Evolutionary conservation across 1,140 invertebrate genomes (phyloP).

Genomic region (Drosophila tsacasi): DNA sequence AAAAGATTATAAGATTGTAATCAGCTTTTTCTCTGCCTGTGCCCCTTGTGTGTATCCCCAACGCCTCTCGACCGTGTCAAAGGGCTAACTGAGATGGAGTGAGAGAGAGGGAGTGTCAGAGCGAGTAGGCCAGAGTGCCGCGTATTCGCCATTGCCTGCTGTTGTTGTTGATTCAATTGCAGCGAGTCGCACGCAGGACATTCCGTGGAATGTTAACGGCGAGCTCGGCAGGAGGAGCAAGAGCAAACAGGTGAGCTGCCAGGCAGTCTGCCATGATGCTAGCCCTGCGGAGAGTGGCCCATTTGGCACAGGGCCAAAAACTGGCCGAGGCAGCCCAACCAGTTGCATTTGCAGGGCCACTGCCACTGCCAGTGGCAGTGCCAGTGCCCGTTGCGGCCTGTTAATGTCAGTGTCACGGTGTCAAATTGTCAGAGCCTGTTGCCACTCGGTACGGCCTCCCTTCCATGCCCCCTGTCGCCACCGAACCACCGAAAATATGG

Average conservation of each 20-base stretch:
- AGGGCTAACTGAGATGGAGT: constrained; percentile 19
- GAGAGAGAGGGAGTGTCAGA: neutral
- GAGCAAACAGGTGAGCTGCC: constrained; percentile 55
- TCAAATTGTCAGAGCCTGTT: constrained; percentile 74
- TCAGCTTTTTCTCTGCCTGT: constrained; percentile 4
- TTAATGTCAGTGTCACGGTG: constrained; percentile 77
- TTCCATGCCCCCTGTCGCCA: neutral
- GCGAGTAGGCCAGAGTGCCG: constrained; percentile 21
- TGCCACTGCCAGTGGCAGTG: constrained; percentile 49
- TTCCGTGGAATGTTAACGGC: constrained; percentile 27
- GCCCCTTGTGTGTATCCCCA: constrained; percentile 29
- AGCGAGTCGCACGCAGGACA: constrained; percentile 52
- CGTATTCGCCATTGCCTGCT: constrained; percentile 37
- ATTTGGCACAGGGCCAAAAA: constrained; percentile 50
- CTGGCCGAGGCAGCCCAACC: constrained; percentile 52
- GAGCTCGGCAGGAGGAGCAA: neutral
- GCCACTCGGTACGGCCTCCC: constrained; percentile 32
- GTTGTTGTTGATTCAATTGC: constrained; percentile 55
- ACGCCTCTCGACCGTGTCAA: constrained; percentile 27
- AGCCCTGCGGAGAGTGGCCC: constrained; percentile 21
- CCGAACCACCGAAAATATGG: constrained; percentile 12
- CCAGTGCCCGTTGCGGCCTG: constrained; percentile 50
- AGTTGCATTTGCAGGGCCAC: constrained; percentile 66
- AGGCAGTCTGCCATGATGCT: constrained; percentile 28
- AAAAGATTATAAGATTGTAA: neutral